Evolutionary conservation across 1,140 invertebrate genomes (phyloP).

Genomic region (Scylla paramamosain): DNA sequence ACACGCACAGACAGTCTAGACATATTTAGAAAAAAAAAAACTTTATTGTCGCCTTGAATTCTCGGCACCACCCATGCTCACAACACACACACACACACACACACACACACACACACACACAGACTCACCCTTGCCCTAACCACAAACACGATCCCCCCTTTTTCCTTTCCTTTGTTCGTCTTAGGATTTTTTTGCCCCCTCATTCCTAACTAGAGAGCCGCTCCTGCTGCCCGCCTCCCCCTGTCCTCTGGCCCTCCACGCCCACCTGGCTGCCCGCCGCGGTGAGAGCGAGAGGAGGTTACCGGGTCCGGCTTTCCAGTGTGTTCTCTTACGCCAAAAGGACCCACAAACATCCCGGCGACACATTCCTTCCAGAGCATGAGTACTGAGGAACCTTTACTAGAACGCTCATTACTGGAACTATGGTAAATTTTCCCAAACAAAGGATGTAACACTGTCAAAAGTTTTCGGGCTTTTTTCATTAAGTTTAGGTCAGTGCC

Average conservation of each 20-base stretch:
- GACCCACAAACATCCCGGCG: no score
- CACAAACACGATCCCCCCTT: background rate
- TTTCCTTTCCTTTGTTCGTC: slow-evolving; percentile 1
- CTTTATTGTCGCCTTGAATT: no score
- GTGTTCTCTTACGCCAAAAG: no score
- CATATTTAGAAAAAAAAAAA: no score
- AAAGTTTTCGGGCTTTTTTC: no score
- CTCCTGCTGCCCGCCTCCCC: background rate
- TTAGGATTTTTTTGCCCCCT: background rate
- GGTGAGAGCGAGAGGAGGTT: background rate
- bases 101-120: no score
- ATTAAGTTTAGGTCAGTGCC: no score
- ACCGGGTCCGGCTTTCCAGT: no score
- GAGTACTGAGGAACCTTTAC: background rate
- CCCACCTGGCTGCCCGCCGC: background rate
- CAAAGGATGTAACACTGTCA: no score
- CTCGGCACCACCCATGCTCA: background rate
- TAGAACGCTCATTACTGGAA: background rate
- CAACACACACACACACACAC: background rate
- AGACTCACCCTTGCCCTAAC: background rate
- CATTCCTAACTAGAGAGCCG: background rate
- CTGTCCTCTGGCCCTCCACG: background rate
- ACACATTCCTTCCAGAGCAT: background rate
- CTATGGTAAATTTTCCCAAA: no score
- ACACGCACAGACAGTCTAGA: no score